Evolutionary conservation across 2,113 vertebrate genomes (phyloP), one percentile per base, ranked within the genome.

Genomic region (Gasterosteus aculeatus): DNA sequence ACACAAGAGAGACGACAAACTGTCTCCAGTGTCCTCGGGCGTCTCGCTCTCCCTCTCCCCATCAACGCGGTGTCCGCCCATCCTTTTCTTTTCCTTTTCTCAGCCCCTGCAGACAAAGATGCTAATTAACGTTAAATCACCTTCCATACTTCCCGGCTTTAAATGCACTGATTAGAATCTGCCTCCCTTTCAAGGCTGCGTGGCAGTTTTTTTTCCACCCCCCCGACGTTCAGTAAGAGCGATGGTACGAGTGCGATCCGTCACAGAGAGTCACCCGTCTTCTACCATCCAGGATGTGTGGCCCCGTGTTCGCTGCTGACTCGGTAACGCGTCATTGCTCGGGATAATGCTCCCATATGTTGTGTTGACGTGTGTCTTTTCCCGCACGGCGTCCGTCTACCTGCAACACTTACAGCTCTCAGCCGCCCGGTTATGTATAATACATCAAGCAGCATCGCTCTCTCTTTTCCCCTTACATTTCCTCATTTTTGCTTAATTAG

Each of bases 271-370:
- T 29, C 82, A 31, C 39, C 22, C 69, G 80, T 87, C 81, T 80
- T 89, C 85, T 83, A 79, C 86, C 84, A 85, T 68, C 26, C 68
- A 66, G 85, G 83, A 85, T 72, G 83, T 16, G 54, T n/a, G 58
- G 54, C 72, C 74, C 65, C 71, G 69, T 62, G 65, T 42, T 77
- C 60, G 72, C 81, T 58, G 85, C 82, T 78, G 60, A 75, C 63
- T 69, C 4, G 14, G 85, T 65, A 41, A 90, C 81, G 92, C 88
- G 14, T 87, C 89, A 80, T 89, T 90, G 83, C 85, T 69, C 39
- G 5, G 81, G 85, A 90, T 93, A 93, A 93, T 93, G 90, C 77
- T 42, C 81, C 90, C 88, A 85, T 91, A 88, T 81, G 88, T 92
- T 89, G 83, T 82, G 79, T 83, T 92, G 90, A 91, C 90, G 31